Percentiles rank a stretch among this genome's conserved stretches.
Evolutionary conservation across 2,113 vertebrate genomes (phyloP).

Genomic region (Nycticryphes semicollaris): DNA sequence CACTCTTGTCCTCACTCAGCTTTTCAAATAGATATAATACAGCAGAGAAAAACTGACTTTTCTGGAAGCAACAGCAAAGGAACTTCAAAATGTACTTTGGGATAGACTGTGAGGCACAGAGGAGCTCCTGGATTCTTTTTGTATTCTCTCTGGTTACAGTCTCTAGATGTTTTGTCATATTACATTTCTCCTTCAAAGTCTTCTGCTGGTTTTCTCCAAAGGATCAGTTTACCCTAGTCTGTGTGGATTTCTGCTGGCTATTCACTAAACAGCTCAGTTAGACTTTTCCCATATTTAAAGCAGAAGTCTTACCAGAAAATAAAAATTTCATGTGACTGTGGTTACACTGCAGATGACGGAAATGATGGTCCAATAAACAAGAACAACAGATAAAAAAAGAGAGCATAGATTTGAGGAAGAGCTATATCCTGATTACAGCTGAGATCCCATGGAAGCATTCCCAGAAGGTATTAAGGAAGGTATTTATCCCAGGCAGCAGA

Average conservation of each 20-base stretch:
- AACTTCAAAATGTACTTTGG: not conserved
- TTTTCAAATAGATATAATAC: not conserved
- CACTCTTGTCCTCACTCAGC: not conserved
- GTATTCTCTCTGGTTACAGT: not conserved
- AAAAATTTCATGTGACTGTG: not conserved
- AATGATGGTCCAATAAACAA: not conserved
- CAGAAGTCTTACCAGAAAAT: not conserved
- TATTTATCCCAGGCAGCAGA: not conserved
- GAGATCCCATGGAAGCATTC: not conserved
- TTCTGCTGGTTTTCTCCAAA: not conserved
- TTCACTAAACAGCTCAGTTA: not conserved
- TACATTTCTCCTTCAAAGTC: not conserved
- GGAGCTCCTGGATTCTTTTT: not conserved
- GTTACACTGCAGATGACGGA: not conserved
- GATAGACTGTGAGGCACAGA: not conserved
- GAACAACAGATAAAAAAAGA: not conserved
- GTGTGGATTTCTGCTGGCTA: not conserved
- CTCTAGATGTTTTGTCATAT: not conserved
- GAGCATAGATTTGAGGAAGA: not conserved
- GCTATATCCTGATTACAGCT: not conserved
- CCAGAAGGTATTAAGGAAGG: not conserved
- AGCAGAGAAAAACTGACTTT: not conserved
- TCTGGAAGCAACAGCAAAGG: not conserved
- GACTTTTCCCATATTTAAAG: not conserved
- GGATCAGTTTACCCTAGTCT: not conserved